Evolutionary conservation across 2,797 vertebrate species (phyloP).

Genomic region (Siniperca undulata): DNA sequence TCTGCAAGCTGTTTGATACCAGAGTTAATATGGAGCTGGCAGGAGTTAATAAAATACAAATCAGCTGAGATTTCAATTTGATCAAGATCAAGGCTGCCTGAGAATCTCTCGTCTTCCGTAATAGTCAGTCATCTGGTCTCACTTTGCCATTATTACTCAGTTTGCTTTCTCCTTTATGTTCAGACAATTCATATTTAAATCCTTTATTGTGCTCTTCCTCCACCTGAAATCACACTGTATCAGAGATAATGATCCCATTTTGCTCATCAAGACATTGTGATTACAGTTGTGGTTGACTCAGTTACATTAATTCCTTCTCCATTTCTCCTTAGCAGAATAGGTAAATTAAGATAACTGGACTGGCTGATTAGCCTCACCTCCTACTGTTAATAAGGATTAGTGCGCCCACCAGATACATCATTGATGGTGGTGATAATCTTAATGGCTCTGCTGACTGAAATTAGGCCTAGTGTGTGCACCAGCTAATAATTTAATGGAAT

Average conservation of each 20-base stretch:
- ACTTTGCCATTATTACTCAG: not conserved
- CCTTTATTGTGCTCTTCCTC: not conserved
- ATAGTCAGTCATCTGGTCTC: not conserved
- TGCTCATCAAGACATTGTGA: conserved; percentile 28
- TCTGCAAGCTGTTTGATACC: conserved; percentile 20
- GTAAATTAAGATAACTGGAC: conserved; percentile 59
- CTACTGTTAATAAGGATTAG: conserved; percentile 67
- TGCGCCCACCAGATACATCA: conserved; percentile 22
- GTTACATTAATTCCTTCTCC: conserved; percentile 40
- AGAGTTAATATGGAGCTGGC: conserved; percentile 10
- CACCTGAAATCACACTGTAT: not conserved
- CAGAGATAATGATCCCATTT: conserved; percentile 30
- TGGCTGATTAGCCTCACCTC: conserved; percentile 47
- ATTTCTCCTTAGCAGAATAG: conserved; percentile 22
- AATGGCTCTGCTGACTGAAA: conserved; percentile 32
- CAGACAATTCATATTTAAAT: conserved; percentile 31
- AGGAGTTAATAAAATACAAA: conserved; percentile 29
- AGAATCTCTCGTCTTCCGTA: not conserved
- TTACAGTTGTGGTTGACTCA: conserved; percentile 32
- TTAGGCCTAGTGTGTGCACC: not conserved
- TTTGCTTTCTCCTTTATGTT: conserved; percentile 19
- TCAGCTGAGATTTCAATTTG: not conserved
- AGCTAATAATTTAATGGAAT: conserved; percentile 16
- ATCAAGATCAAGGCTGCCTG: not conserved
- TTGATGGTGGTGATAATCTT: conserved; percentile 49